Evolutionary conservation across 2,113 vertebrate species (phyloP).

Genomic region (Muntiacus muntjak): DNA sequence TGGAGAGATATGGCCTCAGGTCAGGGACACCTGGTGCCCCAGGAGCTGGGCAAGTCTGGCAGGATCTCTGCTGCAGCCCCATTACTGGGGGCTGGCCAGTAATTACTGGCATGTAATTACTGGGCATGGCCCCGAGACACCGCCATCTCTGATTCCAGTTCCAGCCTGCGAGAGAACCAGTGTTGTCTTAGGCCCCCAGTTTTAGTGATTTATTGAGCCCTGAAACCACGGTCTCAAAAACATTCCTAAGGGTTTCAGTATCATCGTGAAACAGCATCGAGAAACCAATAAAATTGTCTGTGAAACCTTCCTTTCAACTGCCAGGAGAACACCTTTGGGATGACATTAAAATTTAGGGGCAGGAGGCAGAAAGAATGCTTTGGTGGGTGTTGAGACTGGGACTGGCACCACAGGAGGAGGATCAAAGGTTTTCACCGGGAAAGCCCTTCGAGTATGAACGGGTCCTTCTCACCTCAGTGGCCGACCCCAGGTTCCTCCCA

Average conservation of each 20-base stretch:
- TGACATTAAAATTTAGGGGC: not conserved
- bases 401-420: not conserved
- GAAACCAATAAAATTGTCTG: not conserved
- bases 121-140: not conserved
- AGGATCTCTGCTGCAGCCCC: not conserved
- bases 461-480: not conserved
- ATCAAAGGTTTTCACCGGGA: not conserved
- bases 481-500: not conserved
- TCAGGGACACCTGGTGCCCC: not conserved
- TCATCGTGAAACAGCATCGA: not conserved
- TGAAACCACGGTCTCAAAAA: not conserved
- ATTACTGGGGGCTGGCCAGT: too few species aligned
- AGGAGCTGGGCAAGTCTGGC: not conserved
- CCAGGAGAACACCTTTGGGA: conserved; percentile 3
- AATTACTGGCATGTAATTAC: too few species aligned
- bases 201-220: not conserved
- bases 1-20: not conserved
- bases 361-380: not conserved
- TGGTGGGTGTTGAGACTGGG: not conserved
- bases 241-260: not conserved
- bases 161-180: not conserved
- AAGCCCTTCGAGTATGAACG: not conserved
- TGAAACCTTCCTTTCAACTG: conserved; percentile 14
- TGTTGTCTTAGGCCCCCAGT: not conserved
- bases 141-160: not conserved